Percentiles rank a stretch among this genome's conserved stretches.
Conservation (phyloP, 2,113 vertebrate genomes). For the Mesoclemmys tuberculata region DNA sequence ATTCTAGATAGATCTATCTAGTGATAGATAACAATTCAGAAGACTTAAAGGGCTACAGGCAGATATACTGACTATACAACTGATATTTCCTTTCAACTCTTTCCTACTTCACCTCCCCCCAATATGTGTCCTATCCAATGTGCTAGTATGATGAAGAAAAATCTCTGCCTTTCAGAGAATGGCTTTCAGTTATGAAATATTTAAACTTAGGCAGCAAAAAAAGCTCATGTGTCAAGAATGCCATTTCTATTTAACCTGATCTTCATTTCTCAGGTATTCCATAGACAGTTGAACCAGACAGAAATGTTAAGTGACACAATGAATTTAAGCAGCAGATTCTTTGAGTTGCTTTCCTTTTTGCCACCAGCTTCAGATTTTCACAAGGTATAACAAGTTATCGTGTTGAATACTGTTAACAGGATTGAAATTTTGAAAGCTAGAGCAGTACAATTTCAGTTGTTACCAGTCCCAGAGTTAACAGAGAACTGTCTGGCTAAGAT, state of each 20-base stretch:
- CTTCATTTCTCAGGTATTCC: not conserved
- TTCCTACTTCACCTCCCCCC: not conserved
- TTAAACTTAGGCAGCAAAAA: not conserved
- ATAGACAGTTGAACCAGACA: not conserved
- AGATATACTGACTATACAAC: not conserved
- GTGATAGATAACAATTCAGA: not conserved
- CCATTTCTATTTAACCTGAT: not conserved
- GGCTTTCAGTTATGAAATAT: not conserved
- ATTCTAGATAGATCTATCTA: too few relatives aligned
- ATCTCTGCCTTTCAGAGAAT: not conserved
- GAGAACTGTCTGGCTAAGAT: not conserved
- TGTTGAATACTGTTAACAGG: not conserved
- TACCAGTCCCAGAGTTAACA: not conserved
- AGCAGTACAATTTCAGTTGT: not conserved
- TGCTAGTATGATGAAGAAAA: not conserved
- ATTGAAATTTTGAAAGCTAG: constrained; percentile 12
- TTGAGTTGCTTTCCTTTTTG: not conserved
- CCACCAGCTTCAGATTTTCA: not conserved
- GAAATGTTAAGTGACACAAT: not conserved
- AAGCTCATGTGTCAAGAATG: not conserved
- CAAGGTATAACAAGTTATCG: not conserved
- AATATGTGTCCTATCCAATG: not conserved
- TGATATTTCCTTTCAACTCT: not conserved
- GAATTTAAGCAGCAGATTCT: constrained; percentile 4
- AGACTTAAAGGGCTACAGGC: not conserved